Conservation (phyloP, 2,888 invertebrate genomes). For the Thyatira batis region DNA sequence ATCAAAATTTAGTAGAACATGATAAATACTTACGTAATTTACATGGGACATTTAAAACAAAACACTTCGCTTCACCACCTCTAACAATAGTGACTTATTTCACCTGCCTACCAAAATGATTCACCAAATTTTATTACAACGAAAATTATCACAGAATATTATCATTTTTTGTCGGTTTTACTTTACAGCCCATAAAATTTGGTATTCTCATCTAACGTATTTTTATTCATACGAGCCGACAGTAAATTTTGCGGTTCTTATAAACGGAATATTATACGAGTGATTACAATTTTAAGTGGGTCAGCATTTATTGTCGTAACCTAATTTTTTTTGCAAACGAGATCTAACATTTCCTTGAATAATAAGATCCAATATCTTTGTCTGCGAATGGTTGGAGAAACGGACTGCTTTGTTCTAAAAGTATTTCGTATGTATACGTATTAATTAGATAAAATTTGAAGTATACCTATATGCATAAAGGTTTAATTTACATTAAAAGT, state of each 20-base stretch:
- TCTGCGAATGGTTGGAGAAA: too few relatives aligned
- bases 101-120: neutral
- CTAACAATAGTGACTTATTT: neutral
- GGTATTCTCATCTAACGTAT: constrained; percentile 31
- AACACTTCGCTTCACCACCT: neutral
- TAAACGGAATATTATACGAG: constrained; percentile 1
- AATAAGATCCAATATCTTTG: too few relatives aligned
- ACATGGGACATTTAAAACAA: neutral
- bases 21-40: too few relatives aligned
- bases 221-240: constrained; percentile 36
- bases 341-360: too few relatives aligned
- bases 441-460: too few relatives aligned
- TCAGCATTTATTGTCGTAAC: neutral
- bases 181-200: constrained; percentile 42
- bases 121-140: neutral
- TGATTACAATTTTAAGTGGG: neutral
- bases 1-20: too few relatives aligned
- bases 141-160: constrained; percentile 33
- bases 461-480: too few relatives aligned
- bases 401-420: too few relatives aligned
- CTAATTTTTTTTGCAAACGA: too few relatives aligned
- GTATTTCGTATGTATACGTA: too few relatives aligned
- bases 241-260: constrained; percentile 34
- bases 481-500: too few relatives aligned
- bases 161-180: constrained; percentile 31